A percentile compares a stretch with the other conserved stretches of the same genome.
Conservation (phyloP, 2,113 vertebrate genomes). For the Dipodomys spectabilis region DNA sequence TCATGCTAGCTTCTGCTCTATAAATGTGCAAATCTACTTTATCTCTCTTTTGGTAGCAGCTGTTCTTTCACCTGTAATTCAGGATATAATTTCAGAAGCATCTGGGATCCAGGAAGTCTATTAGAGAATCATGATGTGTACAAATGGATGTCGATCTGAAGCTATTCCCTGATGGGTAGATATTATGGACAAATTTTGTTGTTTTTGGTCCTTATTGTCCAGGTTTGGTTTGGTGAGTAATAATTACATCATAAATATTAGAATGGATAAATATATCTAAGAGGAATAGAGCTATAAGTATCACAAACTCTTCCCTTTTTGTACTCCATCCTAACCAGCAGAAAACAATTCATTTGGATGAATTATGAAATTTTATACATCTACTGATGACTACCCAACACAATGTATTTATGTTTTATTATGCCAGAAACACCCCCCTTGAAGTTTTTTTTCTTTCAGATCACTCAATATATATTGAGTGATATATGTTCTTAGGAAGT, state of each 20-base stretch:
- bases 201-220: not conserved
- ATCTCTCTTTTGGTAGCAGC: not conserved
- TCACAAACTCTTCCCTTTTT: not conserved
- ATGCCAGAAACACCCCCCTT: not conserved
- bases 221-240: not conserved
- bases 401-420: not conserved
- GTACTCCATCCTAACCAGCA: not conserved
- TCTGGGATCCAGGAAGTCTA: slow-evolving; percentile 23
- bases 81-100: slow-evolving; percentile 57
- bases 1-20: slow-evolving; percentile 55
- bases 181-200: not conserved
- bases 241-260: not conserved
- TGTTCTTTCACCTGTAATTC: slow-evolving; percentile 67
- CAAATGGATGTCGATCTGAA: slow-evolving; percentile 4
- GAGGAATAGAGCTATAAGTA: not conserved
- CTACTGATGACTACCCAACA: not conserved
- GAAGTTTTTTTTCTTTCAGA: not conserved
- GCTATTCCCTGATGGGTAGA: not conserved
- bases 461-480: not conserved
- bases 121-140: not conserved
- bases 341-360: not conserved
- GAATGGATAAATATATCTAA: not conserved
- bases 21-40: slow-evolving; percentile 3
- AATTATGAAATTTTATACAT: not conserved
- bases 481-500: not conserved